These are phyloP conservation scores for Lepus townsendii DNA, from an alignment of 2,797 vertebrate genomes.

Conservation along the genomic window DNA sequence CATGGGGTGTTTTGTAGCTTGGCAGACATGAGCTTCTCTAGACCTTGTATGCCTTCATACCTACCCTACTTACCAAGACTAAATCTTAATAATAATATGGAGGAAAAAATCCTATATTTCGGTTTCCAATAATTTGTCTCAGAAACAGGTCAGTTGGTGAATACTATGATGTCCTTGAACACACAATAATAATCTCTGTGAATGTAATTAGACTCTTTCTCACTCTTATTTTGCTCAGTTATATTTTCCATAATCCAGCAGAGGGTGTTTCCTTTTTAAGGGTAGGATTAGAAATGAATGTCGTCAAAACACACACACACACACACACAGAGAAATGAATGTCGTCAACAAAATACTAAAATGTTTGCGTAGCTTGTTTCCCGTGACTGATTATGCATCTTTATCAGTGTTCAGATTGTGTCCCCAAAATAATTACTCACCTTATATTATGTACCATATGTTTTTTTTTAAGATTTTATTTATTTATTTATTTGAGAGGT, in stretches of 20 bases:
- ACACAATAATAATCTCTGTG: neutral
- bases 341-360: neutral
- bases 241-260: constrained; percentile 83
- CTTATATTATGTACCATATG: neutral
- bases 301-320: too few relatives aligned
- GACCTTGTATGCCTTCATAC: neutral
- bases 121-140: constrained; percentile 32
- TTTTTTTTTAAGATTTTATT: neutral
- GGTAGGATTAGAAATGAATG: too few relatives aligned
- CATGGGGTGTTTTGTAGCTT: neutral
- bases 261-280: constrained; percentile 87
- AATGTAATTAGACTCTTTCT: neutral
- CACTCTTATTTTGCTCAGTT: constrained; percentile 52
- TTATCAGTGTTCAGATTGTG: neutral
- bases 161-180: neutral
- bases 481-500: too few relatives aligned
- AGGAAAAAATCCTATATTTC: neutral
- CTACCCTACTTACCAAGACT: neutral
- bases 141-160: neutral
- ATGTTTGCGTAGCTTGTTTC: neutral
- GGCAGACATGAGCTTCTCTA: neutral
- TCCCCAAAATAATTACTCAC: neutral
- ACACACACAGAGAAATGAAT: constrained; percentile 11
- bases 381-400: constrained; percentile 48
- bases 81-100: neutral